A percentile compares a stretch with the other conserved stretches of the same genome.
phyloP scores from a whole-genome alignment of 2,888 invertebrate genomes.

The Caenorhabditis macrosperma region DNA sequence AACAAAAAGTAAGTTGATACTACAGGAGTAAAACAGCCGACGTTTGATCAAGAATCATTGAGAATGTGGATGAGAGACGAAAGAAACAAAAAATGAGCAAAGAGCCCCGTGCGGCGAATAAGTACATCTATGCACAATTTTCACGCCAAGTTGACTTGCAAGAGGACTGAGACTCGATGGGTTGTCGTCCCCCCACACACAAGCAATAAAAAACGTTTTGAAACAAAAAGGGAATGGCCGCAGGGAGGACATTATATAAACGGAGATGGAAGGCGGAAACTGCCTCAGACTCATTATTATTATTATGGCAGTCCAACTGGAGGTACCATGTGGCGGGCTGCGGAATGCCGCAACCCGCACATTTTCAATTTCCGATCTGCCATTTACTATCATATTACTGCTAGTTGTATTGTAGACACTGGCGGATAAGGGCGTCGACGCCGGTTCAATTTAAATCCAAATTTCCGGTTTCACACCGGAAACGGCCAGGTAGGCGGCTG shows the following conservation, averaged over 20 bases:
- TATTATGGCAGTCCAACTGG: conserved; percentile 27
- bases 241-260: conserved; percentile 38
- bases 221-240: conserved; percentile 54
- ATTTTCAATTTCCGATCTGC: conserved; percentile 45
- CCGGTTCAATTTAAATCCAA: conserved; percentile 11
- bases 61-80: conserved; percentile 14
- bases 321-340: conserved; percentile 5
- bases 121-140: conserved; percentile 59
- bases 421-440: not conserved
- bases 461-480: conserved; percentile 24
- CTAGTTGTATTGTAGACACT: conserved; percentile 6
- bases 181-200: conserved; percentile 2
- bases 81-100: conserved; percentile 24
- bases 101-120: conserved; percentile 14
- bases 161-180: conserved; percentile 9
- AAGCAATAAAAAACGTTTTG: conserved; percentile 51
- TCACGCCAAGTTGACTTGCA: conserved; percentile 59
- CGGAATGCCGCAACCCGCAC: conserved; percentile 2
- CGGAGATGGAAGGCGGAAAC: conserved; percentile 36
- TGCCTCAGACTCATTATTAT: conserved; percentile 45
- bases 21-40: no score
- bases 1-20: not conserved
- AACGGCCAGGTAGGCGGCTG: not conserved
- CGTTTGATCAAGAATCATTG: conserved; percentile 17
- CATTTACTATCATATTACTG: conserved; percentile 44